phyloP scores from a whole-genome alignment of 2,888 invertebrate genomes.

The Spialia ferax region DNA sequence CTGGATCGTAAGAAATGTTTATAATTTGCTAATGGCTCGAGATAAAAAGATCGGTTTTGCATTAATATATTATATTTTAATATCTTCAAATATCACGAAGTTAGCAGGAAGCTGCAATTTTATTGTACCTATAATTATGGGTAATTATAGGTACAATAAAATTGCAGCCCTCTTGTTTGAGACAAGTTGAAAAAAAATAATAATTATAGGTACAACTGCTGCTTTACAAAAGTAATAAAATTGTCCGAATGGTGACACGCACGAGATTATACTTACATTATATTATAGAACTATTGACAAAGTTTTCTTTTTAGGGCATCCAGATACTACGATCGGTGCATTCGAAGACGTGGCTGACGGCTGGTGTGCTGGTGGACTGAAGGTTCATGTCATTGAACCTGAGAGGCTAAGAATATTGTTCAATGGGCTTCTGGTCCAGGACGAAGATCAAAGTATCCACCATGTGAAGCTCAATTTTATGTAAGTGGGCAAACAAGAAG shows the following conservation, averaged over 20 bases:
- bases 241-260: too few relatives aligned
- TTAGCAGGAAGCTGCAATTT: too few relatives aligned
- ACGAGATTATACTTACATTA: too few relatives aligned
- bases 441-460: slow-evolving; percentile 59
- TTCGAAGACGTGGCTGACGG: slow-evolving; percentile 62
- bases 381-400: slow-evolving; percentile 88
- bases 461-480: slow-evolving; percentile 85
- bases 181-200: too few relatives aligned
- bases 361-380: slow-evolving; percentile 88
- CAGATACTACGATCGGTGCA: slow-evolving; percentile 76
- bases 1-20: slow-evolving; percentile 63
- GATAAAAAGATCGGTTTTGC: not conserved
- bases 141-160: too few relatives aligned
- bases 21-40: not conserved
- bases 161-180: too few relatives aligned
- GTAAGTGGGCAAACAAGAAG: slow-evolving; percentile 74
- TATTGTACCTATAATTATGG: too few relatives aligned
- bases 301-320: slow-evolving; percentile 74
- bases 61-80: too few relatives aligned
- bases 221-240: too few relatives aligned
- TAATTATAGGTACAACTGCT: too few relatives aligned
- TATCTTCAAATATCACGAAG: too few relatives aligned
- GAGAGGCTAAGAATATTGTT: slow-evolving; percentile 89
- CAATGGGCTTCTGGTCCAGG: slow-evolving; percentile 89
- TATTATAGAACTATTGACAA: too few relatives aligned